Percentiles rank a stretch among this genome's conserved stretches.
These are phyloP conservation scores for Ispidina lecontei DNA, from an alignment of 2,797 vertebrate genomes.

Conservation along the genomic window DNA sequence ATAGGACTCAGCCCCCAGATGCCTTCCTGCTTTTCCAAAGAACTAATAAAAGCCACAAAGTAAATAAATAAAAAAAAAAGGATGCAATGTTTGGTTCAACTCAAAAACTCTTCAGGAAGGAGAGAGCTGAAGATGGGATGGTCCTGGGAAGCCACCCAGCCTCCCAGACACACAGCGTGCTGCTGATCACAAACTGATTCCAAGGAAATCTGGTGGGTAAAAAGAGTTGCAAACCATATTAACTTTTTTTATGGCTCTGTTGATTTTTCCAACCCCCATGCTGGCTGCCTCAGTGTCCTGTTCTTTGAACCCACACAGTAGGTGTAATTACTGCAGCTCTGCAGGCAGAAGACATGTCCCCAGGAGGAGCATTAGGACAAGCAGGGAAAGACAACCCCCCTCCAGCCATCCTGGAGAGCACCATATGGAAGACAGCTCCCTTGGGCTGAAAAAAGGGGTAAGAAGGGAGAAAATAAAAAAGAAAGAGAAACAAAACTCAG, in stretches of 20 bases:
- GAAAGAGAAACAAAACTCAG: neutral
- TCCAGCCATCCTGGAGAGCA: neutral
- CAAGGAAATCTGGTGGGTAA: neutral
- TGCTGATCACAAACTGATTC: neutral
- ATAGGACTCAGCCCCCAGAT: neutral
- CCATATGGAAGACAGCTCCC: rapidly evolving
- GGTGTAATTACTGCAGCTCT: neutral
- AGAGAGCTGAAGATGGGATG: neutral
- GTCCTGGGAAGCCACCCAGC: neutral
- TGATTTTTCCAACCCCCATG: constrained; percentile 7
- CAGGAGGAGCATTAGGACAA: neutral
- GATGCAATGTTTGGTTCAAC: neutral
- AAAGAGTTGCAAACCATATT: neutral
- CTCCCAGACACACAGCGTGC: rapidly evolving
- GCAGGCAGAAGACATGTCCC: neutral
- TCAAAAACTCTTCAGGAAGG: neutral
- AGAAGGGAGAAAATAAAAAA: neutral
- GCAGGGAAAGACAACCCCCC: neutral
- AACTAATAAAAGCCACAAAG: neutral
- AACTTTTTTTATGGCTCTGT: neutral
- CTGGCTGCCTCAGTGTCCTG: neutral
- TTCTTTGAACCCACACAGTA: neutral
- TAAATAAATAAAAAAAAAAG: neutral
- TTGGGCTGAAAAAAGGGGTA: neutral
- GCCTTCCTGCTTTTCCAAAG: neutral